Evolutionary conservation across 2,797 vertebrate genomes (phyloP).

Genomic region (Pipistrellus nathusii): DNA sequence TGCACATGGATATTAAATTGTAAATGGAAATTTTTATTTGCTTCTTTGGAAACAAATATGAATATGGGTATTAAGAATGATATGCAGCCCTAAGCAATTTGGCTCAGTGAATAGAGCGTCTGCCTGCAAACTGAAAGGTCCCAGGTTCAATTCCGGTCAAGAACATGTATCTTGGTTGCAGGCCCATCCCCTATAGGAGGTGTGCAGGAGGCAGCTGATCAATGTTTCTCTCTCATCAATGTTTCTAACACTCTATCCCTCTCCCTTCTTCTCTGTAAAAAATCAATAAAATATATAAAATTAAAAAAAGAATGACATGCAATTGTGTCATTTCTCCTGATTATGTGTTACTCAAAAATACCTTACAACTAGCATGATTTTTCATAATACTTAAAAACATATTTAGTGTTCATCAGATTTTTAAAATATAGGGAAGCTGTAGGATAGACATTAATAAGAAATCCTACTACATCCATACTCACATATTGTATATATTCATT

Average conservation of each 20-base stretch:
- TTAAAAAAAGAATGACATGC: not conserved
- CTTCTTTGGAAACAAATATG: not conserved
- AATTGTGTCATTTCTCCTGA: constrained; percentile 22
- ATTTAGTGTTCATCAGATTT: not conserved
- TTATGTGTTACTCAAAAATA: not conserved
- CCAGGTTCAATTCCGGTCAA: no score
- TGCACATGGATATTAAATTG: not conserved
- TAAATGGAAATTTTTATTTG: not conserved
- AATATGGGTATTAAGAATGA: not conserved
- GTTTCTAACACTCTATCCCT: no score
- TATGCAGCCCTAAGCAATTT: not conserved
- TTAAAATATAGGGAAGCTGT: not conserved
- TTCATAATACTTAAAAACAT: not conserved
- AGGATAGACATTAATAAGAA: not conserved
- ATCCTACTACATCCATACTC: not conserved
- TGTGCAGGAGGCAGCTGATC: no score
- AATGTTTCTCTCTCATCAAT: no score
- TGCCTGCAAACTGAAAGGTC: no score
- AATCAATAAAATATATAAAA: no score
- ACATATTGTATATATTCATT: not conserved
- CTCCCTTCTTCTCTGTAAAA: no score
- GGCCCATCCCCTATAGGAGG: no score
- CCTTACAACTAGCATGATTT: not conserved
- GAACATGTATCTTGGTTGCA: no score
- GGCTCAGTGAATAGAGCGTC: no score